Conservation (phyloP, 2,797 vertebrate genomes). For the Chiroxiphia lanceolata region DNA sequence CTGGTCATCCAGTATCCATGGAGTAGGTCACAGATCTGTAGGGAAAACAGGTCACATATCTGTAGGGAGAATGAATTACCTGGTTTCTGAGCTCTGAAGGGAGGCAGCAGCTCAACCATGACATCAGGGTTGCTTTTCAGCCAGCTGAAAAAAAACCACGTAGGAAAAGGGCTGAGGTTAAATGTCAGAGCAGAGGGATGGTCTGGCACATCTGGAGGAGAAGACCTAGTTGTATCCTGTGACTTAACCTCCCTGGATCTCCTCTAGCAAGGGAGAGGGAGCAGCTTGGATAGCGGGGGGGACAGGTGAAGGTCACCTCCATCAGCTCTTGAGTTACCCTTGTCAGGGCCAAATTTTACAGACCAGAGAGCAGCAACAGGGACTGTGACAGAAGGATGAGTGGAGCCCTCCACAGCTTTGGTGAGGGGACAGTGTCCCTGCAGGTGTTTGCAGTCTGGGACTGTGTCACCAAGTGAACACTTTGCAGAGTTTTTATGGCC, state of each 20-base stretch:
- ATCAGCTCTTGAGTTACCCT: not conserved
- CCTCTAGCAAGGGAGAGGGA: not conserved
- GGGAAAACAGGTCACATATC: not conserved
- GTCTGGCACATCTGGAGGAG: not conserved
- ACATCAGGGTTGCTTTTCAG: not conserved
- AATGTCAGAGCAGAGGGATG: not conserved
- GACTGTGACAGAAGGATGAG: rapidly evolving
- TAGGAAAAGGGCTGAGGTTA: not conserved
- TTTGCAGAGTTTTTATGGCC: rapidly evolving
- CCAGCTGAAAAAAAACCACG: not conserved
- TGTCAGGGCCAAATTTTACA: not conserved
- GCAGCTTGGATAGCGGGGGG: not conserved
- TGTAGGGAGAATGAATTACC: not conserved
- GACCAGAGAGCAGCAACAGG: not conserved
- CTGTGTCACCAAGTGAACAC: rapidly evolving
- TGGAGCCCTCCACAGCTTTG: not conserved
- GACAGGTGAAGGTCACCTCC: not conserved
- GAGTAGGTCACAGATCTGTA: not conserved
- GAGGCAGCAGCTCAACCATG: not conserved
- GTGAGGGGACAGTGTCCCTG: not conserved
- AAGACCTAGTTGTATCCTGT: not conserved
- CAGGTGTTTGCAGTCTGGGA: not conserved
- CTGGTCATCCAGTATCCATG: not conserved
- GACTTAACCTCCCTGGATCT: not conserved
- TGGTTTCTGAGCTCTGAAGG: not conserved